Percentiles rank a stretch among this genome's conserved stretches.
Conservation (phyloP, 2,113 vertebrate species). For the Takifugu bimaculatus region DNA sequence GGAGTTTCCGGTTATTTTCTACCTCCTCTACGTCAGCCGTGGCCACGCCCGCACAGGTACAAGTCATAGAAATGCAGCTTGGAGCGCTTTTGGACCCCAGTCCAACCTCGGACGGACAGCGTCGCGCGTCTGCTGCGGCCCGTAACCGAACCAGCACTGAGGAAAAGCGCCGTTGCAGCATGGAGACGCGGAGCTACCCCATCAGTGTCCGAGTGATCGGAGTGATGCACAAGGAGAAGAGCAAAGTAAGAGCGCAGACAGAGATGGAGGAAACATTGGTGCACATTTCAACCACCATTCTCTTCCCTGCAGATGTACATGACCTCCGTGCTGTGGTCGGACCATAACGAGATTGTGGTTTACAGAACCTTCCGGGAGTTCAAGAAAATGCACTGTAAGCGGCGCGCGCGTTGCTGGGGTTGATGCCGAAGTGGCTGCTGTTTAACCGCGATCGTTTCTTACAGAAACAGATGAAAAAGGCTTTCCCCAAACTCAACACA, state of each 20-base stretch:
- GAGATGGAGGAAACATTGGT: background rate
- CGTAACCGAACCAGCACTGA: no score
- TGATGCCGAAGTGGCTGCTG: background rate
- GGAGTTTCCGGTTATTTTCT: constrained; percentile 21
- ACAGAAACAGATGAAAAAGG: constrained; percentile 84
- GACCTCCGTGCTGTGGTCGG: constrained; percentile 85
- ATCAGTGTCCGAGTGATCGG: constrained; percentile 59
- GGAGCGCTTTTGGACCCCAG: background rate
- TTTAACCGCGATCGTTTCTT: background rate
- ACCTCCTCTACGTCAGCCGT: background rate
- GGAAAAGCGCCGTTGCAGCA: constrained; percentile 4
- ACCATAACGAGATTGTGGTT: constrained; percentile 79
- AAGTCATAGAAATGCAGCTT: constrained; percentile 25
- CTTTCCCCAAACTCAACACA: constrained; percentile 74
- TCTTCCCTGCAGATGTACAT: constrained; percentile 76
- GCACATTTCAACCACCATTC: background rate
- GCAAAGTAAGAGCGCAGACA: constrained; percentile 53
- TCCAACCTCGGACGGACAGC: background rate
- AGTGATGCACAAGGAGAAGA: constrained; percentile 67
- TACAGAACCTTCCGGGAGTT: constrained; percentile 83
- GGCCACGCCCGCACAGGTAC: constrained; percentile 22
- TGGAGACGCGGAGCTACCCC: constrained; percentile 63
- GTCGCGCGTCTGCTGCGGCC: background rate
- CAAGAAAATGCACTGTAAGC: constrained; percentile 83
- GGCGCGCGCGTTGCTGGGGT: background rate